Conservation (phyloP, 2,888 invertebrate species). For the Heliconius aoede region DNA sequence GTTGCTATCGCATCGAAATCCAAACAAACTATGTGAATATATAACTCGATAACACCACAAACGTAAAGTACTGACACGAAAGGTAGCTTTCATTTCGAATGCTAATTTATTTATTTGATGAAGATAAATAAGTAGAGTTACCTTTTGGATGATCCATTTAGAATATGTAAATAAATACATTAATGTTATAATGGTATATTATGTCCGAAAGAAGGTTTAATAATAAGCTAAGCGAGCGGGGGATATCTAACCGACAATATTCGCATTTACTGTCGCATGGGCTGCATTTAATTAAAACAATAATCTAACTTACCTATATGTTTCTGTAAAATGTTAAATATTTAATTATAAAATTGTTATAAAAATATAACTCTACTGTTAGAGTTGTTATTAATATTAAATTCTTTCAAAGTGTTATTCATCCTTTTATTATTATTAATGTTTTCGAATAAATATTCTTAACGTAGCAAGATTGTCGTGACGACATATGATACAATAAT, state of each 20-base stretch:
- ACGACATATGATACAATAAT: neutral
- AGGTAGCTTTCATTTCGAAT: slow-evolving; percentile 27
- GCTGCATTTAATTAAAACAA: neutral
- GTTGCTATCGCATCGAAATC: slow-evolving; percentile 54
- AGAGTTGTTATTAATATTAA: neutral
- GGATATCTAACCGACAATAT: no score
- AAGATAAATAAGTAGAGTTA: no score
- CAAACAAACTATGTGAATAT: slow-evolving; percentile 57
- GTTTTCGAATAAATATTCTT: neutral
- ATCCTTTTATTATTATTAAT: neutral
- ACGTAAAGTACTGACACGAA: slow-evolving; percentile 48
- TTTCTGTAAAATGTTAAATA: no score
- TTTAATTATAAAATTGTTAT: no score
- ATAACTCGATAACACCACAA: slow-evolving; percentile 59
- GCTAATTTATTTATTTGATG: no score
- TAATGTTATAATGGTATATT: no score
- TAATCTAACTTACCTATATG: neutral
- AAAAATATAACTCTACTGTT: neutral
- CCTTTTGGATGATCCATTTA: neutral
- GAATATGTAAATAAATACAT: no score
- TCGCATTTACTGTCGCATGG: no score
- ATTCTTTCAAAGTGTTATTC: neutral
- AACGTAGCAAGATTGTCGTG: neutral
- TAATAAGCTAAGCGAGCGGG: no score
- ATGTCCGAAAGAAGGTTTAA: no score